These are phyloP conservation scores for Poeciliopsis infans DNA, from an alignment of 2,797 vertebrate genomes.

Conservation along the genomic window DNA sequence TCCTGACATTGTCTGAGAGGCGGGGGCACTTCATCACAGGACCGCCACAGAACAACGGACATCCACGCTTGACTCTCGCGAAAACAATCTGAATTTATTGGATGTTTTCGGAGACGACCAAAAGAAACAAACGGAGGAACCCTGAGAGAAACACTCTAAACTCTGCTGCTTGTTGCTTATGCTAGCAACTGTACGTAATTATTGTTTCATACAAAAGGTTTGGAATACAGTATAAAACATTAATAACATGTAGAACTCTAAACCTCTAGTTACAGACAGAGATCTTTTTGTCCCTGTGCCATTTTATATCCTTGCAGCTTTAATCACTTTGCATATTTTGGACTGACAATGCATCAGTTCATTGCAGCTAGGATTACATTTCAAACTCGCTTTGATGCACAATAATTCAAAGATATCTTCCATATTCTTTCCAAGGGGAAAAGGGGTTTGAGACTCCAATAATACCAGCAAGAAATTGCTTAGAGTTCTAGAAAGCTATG, in stretches of 20 bases:
- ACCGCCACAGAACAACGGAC: neutral
- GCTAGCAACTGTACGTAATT: neutral
- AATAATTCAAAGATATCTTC: neutral
- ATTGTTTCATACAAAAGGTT: neutral
- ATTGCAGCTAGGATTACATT: neutral
- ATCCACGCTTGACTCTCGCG: neutral
- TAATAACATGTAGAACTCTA: neutral
- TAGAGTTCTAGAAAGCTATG: neutral
- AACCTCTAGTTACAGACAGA: neutral
- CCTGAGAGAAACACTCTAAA: neutral
- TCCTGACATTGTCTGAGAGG: conserved; percentile 8
- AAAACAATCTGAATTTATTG: neutral
- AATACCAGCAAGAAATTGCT: neutral
- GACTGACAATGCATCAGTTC: neutral
- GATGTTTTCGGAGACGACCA: neutral
- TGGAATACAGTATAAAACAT: neutral
- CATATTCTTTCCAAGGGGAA: neutral
- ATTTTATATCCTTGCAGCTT: neutral
- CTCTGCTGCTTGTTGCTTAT: neutral
- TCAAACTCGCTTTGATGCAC: neutral
- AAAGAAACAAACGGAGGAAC: neutral
- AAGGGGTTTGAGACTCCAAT: neutral
- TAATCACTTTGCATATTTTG: neutral
- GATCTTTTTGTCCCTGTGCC: neutral
- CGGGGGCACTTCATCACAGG: neutral